Percentiles rank a stretch among this genome's conserved stretches.
phyloP scores from a whole-genome alignment of 2,797 vertebrate species.

The Notolepis coatsorum region DNA sequence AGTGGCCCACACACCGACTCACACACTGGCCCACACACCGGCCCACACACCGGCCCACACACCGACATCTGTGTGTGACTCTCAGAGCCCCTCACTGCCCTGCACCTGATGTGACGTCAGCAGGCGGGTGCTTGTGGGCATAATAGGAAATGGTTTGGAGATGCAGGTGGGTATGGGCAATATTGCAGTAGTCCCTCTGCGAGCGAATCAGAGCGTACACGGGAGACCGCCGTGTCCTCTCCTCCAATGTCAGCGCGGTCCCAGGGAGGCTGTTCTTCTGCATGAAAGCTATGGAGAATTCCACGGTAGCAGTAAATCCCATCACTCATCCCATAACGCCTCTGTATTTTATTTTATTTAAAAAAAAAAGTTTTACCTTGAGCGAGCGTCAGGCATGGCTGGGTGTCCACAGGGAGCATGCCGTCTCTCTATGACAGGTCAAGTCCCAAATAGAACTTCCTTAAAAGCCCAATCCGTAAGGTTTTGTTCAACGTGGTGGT shows the following conservation, averaged over 20 bases:
- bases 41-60: too few relatives aligned
- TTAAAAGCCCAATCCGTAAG: too few relatives aligned
- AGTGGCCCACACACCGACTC: too few relatives aligned
- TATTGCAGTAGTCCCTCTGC: constrained; percentile 24
- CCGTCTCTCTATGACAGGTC: constrained; percentile 60
- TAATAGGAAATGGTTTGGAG: constrained; percentile 25
- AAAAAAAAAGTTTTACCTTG: constrained; percentile 40
- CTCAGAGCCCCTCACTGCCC: too few relatives aligned
- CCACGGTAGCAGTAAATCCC: constrained; percentile 33
- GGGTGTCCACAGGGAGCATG: constrained; percentile 56
- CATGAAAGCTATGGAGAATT: constrained; percentile 52
- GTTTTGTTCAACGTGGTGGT: too few relatives aligned
- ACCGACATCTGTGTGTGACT: too few relatives aligned
- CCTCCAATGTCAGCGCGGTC: constrained; percentile 51
- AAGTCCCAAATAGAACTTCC: constrained; percentile 42
- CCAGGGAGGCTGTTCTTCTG: constrained; percentile 41
- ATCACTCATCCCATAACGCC: constrained; percentile 52
- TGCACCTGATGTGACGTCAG: too few relatives aligned
- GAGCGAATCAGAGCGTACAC: constrained; percentile 55
- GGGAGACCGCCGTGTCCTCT: constrained; percentile 40
- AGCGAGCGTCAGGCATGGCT: constrained; percentile 56
- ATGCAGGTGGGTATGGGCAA: background rate
- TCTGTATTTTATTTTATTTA: constrained; percentile 6
- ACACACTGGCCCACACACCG: too few relatives aligned
- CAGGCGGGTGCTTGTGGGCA: background rate